These are phyloP conservation scores for Trogon surrucura DNA, from an alignment of 2,113 vertebrate species.

Conservation along the genomic window DNA sequence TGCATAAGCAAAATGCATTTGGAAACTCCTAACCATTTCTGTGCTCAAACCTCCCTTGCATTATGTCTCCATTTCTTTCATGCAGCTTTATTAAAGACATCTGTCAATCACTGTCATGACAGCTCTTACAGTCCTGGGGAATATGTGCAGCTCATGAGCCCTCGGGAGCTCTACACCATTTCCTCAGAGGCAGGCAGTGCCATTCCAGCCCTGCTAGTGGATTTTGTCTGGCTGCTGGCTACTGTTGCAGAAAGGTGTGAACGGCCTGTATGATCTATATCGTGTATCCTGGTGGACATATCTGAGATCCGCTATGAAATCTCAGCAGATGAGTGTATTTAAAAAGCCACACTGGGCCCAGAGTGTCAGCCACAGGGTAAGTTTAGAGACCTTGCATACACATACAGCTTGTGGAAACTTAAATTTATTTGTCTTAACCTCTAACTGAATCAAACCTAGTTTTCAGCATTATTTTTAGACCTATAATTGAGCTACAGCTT, in stretches of 20 bases:
- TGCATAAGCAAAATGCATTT: background rate
- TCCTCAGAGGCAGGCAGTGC: background rate
- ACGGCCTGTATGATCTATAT: background rate
- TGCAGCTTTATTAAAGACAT: background rate
- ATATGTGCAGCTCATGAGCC: background rate
- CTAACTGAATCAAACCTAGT: background rate
- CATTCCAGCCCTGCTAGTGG: background rate
- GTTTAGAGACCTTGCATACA: background rate
- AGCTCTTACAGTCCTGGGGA: background rate
- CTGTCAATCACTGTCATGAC: background rate
- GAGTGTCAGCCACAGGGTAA: background rate
- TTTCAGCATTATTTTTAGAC: background rate
- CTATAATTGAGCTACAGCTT: background rate
- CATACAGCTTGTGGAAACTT: background rate
- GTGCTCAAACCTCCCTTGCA: background rate
- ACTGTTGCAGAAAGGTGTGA: background rate
- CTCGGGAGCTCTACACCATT: background rate
- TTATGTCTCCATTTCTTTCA: background rate
- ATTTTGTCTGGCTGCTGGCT: background rate
- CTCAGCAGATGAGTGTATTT: accelerated
- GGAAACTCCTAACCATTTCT: background rate
- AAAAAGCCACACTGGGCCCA: background rate
- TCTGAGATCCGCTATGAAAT: background rate
- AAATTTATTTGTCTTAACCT: background rate
- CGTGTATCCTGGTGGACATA: accelerated